Evolutionary conservation across 2,797 vertebrate species (phyloP).

Genomic region (Heteromormyrus szaboi): DNA sequence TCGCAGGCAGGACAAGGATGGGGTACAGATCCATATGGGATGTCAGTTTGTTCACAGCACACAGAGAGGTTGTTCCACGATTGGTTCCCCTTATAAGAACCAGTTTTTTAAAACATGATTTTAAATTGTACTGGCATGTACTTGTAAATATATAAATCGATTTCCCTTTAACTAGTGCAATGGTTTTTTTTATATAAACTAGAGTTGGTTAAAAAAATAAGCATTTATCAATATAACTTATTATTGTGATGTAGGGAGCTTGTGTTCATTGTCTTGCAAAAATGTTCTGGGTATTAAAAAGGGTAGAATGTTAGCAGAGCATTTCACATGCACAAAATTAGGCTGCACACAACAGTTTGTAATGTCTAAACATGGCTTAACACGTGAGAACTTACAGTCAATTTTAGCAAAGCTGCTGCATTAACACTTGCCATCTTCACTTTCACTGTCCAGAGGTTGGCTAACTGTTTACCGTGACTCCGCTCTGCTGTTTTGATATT

Average conservation of each 20-base stretch:
- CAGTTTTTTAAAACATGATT: not conserved
- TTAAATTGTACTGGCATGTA: not conserved
- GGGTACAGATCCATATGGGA: not conserved
- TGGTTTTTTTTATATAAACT: not conserved
- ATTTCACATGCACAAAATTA: not conserved
- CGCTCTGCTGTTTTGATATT: not conserved
- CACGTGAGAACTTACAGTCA: not conserved
- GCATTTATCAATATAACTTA: not conserved
- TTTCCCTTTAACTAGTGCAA: not conserved
- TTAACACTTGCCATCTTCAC: not conserved
- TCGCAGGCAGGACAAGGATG: not conserved
- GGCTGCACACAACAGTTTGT: not conserved
- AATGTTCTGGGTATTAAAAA: not conserved
- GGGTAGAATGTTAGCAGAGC: not conserved
- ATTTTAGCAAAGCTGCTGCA: not conserved
- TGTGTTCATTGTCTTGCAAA: not conserved
- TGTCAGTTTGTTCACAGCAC: not conserved
- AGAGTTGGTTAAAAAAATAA: not conserved
- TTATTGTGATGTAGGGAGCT: not conserved
- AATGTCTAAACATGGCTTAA: not conserved
- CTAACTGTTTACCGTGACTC: not conserved
- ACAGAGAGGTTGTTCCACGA: not conserved
- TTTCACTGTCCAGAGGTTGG: not conserved
- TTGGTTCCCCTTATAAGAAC: not conserved
- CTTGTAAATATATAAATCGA: not conserved